Evolutionary conservation across 2,797 vertebrate species (phyloP).

Genomic region (Helostoma temminkii): DNA sequence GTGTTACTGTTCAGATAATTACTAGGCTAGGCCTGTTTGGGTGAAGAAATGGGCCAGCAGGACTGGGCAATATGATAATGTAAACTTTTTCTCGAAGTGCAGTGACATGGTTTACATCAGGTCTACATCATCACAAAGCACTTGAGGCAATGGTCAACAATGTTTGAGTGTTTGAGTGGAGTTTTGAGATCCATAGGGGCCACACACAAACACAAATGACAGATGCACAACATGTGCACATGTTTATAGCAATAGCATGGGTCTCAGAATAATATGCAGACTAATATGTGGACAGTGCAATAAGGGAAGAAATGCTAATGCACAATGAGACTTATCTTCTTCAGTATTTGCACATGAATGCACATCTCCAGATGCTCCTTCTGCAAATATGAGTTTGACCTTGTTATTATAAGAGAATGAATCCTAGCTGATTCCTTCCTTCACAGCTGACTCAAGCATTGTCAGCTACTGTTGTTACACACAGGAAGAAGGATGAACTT

Average conservation of each 20-base stretch:
- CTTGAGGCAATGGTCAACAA: constrained; percentile 58
- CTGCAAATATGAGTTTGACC: constrained; percentile 73
- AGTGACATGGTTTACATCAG: constrained; percentile 57
- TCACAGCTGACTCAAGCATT: constrained; percentile 28
- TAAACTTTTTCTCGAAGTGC: constrained; percentile 44
- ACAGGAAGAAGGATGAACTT: constrained; percentile 67
- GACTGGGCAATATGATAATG: constrained; percentile 25
- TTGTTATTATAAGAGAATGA: constrained; percentile 50
- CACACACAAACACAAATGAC: constrained; percentile 43
- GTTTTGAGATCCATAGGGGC: constrained; percentile 22
- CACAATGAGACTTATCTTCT: not conserved
- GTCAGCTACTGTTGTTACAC: constrained; percentile 37
- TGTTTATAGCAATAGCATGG: not conserved
- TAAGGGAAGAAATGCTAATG: not conserved
- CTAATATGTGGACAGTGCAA: not conserved
- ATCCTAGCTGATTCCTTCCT: constrained; percentile 42
- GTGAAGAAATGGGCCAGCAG: not conserved
- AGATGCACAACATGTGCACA: constrained; percentile 14
- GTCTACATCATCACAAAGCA: constrained; percentile 19
- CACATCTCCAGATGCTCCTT: not conserved
- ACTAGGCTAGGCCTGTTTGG: constrained; percentile 42
- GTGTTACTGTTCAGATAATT: constrained; percentile 23
- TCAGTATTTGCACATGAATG: not conserved
- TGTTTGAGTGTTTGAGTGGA: constrained; percentile 17
- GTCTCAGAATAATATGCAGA: not conserved